Evolutionary conservation across 2,113 vertebrate species (phyloP), one percentile per base, ranked within the genome.

Genomic region (Setophaga coronata): DNA sequence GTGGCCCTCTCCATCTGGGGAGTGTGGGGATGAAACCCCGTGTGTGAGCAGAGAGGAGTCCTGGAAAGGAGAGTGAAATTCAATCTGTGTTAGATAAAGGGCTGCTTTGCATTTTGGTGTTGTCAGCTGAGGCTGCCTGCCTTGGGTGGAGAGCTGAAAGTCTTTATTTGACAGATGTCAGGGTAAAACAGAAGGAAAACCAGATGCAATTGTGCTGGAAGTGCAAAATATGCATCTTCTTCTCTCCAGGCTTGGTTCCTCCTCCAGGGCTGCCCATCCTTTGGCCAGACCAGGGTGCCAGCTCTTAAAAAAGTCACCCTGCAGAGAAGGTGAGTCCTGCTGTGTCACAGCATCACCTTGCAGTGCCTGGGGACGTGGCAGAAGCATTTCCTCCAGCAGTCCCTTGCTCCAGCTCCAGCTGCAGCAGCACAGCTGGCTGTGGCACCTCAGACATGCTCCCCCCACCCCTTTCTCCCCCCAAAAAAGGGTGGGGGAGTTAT

Each of bases 381-480:
- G 6, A 14, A 81, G n/a, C 18, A 1, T 34, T 66, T 90, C 25
- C 57, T 60, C 2, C 43, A 54, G 40, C 25, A 42, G 8, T 18
- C 14, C 16, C 53, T 64, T 64, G 3, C 50, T 40, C 29, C 45
- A 12, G 17, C 47, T 90, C 34, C 61, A 38, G n/a, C n/a, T 45
- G 58, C 47, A 29, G 62, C n/a, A 6, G 78, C 33, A 51, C 45
- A 7, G 0, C 78, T 36, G 34, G 3, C 47, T 12, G 11, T 62
- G 78, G 72, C 61, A 79, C 57, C 38, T 14, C 82, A 82, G 6
- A 18, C 71, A 45, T 5, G 2, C 12, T 13, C 2, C 14, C n/a
- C 16, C 5, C 4, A 0, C 7, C 13, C 45, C 3, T 5, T 18
- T 51, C 50, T 4, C 14, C 23, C 42, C 3, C 26, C n/a, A 1